Percentiles rank a stretch among this genome's conserved stretches.
These are phyloP conservation scores for Mus caroli DNA, from an alignment of 2,797 vertebrate species.

Conservation along the genomic window DNA sequence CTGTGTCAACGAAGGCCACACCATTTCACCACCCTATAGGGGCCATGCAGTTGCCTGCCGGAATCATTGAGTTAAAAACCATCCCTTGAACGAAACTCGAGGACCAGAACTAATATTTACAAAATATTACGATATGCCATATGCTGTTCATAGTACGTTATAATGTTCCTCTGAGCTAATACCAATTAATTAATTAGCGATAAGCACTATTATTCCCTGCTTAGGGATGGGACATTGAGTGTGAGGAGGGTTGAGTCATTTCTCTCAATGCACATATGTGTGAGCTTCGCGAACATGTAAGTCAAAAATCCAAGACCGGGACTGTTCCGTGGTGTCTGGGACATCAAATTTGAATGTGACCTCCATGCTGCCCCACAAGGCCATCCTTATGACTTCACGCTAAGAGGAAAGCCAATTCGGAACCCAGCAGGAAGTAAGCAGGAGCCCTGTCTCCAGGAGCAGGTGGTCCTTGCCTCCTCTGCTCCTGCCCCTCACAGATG, in stretches of 20 bases:
- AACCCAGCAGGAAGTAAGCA: neutral
- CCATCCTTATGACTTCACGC: neutral
- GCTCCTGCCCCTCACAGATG: neutral
- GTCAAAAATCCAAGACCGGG: neutral
- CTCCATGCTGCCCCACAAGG: neutral
- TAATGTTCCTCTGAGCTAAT: constrained; percentile 18
- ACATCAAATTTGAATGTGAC: neutral
- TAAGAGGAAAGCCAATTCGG: fast-evolving
- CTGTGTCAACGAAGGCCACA: neutral
- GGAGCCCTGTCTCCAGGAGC: neutral
- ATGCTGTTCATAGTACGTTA: neutral
- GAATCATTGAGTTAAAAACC: neutral
- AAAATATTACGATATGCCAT: neutral
- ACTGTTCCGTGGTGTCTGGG: neutral
- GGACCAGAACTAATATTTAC: constrained; percentile 6
- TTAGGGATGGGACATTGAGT: constrained; percentile 11
- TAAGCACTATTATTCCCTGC: constrained; percentile 34
- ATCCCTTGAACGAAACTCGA: constrained; percentile 39
- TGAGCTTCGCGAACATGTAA: neutral
- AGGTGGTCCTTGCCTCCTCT: neutral
- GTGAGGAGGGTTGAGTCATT: constrained; percentile 3
- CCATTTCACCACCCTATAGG: neutral
- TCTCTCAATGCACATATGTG: neutral
- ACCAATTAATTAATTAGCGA: constrained; percentile 4
- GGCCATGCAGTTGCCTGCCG: neutral